Evolutionary conservation across 2,797 vertebrate genomes (phyloP), one percentile per base, ranked within the genome.

Genomic region (Todus mexicanus): DNA sequence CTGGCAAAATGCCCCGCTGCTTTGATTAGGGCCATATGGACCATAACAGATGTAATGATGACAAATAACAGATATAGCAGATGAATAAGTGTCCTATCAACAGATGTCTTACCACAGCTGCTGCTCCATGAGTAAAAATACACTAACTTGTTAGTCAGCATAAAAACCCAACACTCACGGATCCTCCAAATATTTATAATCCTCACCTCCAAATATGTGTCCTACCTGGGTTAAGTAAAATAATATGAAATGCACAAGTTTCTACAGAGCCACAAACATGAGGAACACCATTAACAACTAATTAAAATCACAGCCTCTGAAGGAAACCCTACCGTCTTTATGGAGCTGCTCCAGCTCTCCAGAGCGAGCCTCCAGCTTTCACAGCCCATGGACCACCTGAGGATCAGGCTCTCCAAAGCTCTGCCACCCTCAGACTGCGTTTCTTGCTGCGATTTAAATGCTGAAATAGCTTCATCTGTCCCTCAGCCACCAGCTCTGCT

Each of bases 91-190:
- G 88, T 61, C 86, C 94, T 68, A 73, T 61, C 72, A 83, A 50
- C 87, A 92, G 51, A 42, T 47, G 87, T 47, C 80, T 43, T 31
- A 26, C 9, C 61, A 71, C 64, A 65, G 74, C 95, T 95, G 85
- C 81, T 78, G 71, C 74, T 66, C 48, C 71, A 79, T 48, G 40
- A 4, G 6, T n/a, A 51, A 73, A 78, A 77, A 72, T 3, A 48
- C 70, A 37, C 38, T 6, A 13, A 54, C 33, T 12, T 38, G 25
- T 9, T 75, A 74, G 63, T 27, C 91, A 89, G 87, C 66, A 81
- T 7, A 33, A 79, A 90, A 73, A 53, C 1, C 35, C 54, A 16
- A 2, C 1, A 29, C 15, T 42, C 74, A 45, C 73, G 74, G 29
- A 18, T 31, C 54, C 64, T n/a, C 74, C 42, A 37, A 82, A 35